Base-by-base conservation (phyloP, 53 echinoderm and acorn worm genomes). In the Temnopleurus reevesii region DNA sequence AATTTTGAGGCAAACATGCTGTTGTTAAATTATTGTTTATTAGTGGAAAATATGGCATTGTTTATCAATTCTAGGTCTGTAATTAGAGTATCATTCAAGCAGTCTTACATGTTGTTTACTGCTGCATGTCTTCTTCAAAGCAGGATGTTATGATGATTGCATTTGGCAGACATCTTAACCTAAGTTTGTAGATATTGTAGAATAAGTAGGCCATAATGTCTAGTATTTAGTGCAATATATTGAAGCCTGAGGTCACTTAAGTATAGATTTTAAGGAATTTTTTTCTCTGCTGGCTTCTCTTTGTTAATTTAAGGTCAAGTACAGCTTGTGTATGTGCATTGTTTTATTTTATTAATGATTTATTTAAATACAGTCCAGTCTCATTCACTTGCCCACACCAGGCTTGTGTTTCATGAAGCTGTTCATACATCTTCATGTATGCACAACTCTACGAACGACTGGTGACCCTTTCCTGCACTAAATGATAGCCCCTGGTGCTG, bases 221-320 rank as follows among this genome's bases (percentile, higher is more conserved):
- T 8, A 71, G 71, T 38, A 2, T 71, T 71, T 71, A 71, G 71
- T 71, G 71, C 71, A 71, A 71, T 71, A 71, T 71, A 71, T 71
- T 19, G 41, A 19, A 41, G 56, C 6, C 28, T 28, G 7, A 1
- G 28, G 30, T 59, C 26, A 64, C 8, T 0, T 15, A 13, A 64
- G 35, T 12, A 8, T 34, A 64, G 18, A 64, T 3, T 0, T 34
- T 4, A 64, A 49, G 49, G 24, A 18, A 34, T 34, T 6, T 4
- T 64, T 34, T 34, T 35, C 24, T 64, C 35, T 4, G 17, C 5
- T 56, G 7, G 21, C 33, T 4, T 64, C 7, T 34, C 4, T 64
- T 34, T 35, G 65, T 12, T 33, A 17, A 55, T 6, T 55, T 17
- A 18, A 64, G 65, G 33, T 33, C 7, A 21, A 3, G 17, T 3